Evolutionary conservation across 1,140 invertebrate genomes (phyloP), one percentile per base, ranked within the genome.

Genomic region (Macrosteles quadrilineatus): DNA sequence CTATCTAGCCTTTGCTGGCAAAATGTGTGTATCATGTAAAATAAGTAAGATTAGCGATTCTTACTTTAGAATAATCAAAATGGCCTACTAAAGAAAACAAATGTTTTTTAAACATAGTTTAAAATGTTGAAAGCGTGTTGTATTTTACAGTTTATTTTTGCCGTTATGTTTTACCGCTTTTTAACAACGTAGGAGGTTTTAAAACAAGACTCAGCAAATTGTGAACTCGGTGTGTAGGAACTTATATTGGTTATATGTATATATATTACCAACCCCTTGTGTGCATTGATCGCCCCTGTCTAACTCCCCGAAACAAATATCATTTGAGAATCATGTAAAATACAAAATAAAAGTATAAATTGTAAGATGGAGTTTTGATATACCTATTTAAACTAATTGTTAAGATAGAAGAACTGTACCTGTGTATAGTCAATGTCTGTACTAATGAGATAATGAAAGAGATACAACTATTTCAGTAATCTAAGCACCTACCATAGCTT

Each of bases 271-370:
- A 66, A 63, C 23, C 63, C 63, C 31, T 66, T 66, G 63, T 66
- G 63, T 66, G 63, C 32, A 66, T 43, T 66, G 63, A 66, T 36
- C 32, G n/a, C 14, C 63, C 62, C 31, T n/a, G 19, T 40, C 40
- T 43, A 21, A 40, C 63, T 45, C 40, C 40, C 32, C 40, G 32
- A 66, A 66, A 66, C 63, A 40, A 66, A 63, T 66, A 66, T 43
- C 63, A 66, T 66, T 66, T 66, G 63, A 66, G 63, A 66, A 66
- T 66, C 63, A 66, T 66, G 63, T 66, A 66, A 66, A 66, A 66
- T 66, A 66, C 63, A 66, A 66, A 66, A 27, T 43, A 66, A 66
- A 66, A 25, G 17, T 66, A 66, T 66, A 40, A 66, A 66, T 66
- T 66, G 36, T 66, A 45, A 32, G 21, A 4, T 23, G 21, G 53